Percentiles rank a stretch among this genome's conserved stretches.
These are phyloP conservation scores for Nettapus auritus DNA, from an alignment of 2,113 vertebrate species.

Conservation along the genomic window DNA sequence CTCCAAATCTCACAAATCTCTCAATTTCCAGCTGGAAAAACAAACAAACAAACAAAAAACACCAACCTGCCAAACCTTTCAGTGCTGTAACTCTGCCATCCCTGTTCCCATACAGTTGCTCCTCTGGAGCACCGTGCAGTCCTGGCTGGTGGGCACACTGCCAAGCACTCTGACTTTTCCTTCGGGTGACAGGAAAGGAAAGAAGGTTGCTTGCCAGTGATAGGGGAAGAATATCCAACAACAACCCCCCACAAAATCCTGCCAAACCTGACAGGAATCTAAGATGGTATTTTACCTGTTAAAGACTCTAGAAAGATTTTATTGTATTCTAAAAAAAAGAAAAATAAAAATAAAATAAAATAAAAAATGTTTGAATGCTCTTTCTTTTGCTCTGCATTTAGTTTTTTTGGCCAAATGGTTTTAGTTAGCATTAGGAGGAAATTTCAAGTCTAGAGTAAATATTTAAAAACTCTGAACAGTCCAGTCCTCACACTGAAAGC, in stretches of 20 bases:
- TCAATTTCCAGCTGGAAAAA: not conserved
- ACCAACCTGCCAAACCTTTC: not conserved
- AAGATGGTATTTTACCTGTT: not conserved
- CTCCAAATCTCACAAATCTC: not conserved
- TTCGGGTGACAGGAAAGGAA: not conserved
- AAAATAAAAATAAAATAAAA: too few species aligned
- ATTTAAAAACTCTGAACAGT: not conserved
- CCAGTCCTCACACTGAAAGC: not conserved
- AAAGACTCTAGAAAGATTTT: not conserved
- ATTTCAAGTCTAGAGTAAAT: not conserved
- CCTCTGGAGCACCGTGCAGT: not conserved
- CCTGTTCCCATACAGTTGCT: too few species aligned
- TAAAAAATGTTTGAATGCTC: not conserved
- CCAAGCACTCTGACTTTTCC: not conserved
- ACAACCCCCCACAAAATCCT: accelerated
- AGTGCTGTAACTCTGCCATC: not conserved
- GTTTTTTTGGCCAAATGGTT: not conserved
- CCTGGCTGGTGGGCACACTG: not conserved
- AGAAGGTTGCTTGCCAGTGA: not conserved
- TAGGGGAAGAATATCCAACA: not conserved
- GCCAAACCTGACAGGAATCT: not conserved
- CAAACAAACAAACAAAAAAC: not conserved
- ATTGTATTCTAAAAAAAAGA: not conserved
- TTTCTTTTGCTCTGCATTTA: not conserved
- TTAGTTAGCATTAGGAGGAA: not conserved